Evolutionary conservation across 2,888 invertebrate genomes (phyloP).

Genomic region (Drosophila subquinaria): DNA sequence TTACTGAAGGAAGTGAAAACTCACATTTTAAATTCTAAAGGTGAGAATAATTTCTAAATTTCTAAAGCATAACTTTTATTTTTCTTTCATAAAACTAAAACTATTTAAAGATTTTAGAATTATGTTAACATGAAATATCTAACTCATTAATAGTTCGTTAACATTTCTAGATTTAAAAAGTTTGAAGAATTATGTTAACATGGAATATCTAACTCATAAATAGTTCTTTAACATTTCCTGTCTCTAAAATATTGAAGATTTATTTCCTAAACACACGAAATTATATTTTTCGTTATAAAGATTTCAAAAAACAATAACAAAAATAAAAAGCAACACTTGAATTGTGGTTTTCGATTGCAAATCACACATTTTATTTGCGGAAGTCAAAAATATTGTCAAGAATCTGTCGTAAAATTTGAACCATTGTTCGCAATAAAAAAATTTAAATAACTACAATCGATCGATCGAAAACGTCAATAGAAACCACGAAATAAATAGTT

Average conservation of each 20-base stretch:
- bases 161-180: neutral
- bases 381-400: constrained; percentile 39
- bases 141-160: constrained; percentile 2
- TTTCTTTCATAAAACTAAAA: neutral
- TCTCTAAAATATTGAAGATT: neutral
- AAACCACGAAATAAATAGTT: constrained; percentile 10
- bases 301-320: neutral
- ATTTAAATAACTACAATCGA: constrained; percentile 22
- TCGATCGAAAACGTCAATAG: constrained; percentile 22
- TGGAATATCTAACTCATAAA: neutral
- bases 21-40: constrained; percentile 3
- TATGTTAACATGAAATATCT: neutral
- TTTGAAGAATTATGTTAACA: too few relatives aligned
- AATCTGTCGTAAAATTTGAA: constrained; percentile 45
- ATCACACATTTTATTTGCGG: constrained; percentile 41
- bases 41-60: constrained; percentile 4
- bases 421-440: constrained; percentile 31
- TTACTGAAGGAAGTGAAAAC: neutral
- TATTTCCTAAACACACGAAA: neutral
- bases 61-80: neutral
- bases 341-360: neutral
- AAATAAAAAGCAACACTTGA: neutral
- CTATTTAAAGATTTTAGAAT: neutral
- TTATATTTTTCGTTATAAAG: neutral
- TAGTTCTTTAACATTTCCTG: constrained; percentile 4